Evolutionary conservation across 2,888 invertebrate species (phyloP), one percentile per base, ranked within the genome.

Genomic region (Thymelicus lineola): DNA sequence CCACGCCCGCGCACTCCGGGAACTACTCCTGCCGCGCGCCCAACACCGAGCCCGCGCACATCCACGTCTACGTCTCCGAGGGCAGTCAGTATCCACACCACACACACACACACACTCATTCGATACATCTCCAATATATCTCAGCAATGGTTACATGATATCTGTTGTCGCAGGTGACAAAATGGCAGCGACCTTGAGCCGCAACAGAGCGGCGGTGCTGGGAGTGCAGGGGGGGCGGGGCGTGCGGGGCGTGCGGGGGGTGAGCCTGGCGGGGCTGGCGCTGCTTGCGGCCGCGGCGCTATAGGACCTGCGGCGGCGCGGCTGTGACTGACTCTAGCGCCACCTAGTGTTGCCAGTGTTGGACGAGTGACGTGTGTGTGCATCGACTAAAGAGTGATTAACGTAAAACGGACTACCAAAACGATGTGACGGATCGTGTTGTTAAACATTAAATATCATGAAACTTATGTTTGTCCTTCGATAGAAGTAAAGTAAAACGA

Each of bases 21-120:
- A 98, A 98, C 95, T 98, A 98, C 93, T 97, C 97, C 75, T 98
- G 98, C 94, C 96, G 96, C 88, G 97, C 98, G 80, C 96, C 97
- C 87, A 97, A 97, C 94, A 97, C 98, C 75, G 97, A 97, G 93
- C 96, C 97, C 76, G 98, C 98, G 81, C 97, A 96, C 90, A 97
- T 97, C 86, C 96, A 96, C 91, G 98, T 98, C 85, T 98, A 97
- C 93, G 98, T 98, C 82, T 97, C 97, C 69, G 97, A 97, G 95
- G 98, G 98, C 97, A 95, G 95, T 95, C 76, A 79, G 86, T 86
- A 74, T 72, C 53, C 45, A 45, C 1, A 38, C 36, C 7, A 36
- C 36, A 36, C 6, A 28, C 28, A 28, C 3, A 28, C 28, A 28
- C 3, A 28, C 28, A 28, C 28, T 2, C 28, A 28, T 3, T 0